Conservation (phyloP, 2,113 vertebrate species). For the Rafetus swinhoei region DNA sequence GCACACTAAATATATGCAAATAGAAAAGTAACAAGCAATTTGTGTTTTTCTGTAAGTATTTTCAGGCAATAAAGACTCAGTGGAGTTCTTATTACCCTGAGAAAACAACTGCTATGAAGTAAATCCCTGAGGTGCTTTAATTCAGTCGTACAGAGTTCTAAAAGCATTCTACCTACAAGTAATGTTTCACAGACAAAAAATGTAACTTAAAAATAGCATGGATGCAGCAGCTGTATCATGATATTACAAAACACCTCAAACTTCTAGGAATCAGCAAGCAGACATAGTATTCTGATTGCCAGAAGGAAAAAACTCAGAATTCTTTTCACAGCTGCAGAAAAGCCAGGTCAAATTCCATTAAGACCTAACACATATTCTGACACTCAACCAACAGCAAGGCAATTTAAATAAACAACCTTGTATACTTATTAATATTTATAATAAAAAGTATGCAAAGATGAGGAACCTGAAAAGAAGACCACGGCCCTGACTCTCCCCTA, state of each 20-base stretch:
- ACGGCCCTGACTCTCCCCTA: no score
- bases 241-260: neutral
- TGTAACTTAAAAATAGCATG: neutral
- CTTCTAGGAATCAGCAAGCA: neutral
- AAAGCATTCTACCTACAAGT: neutral
- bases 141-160: neutral
- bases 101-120: neutral
- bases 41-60: rapidly evolving
- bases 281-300: neutral
- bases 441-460: neutral
- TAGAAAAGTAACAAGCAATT: neutral
- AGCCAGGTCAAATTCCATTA: neutral
- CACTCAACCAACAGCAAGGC: neutral
- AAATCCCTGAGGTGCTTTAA: neutral
- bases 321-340: neutral
- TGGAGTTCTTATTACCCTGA: neutral
- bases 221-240: neutral
- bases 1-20: neutral
- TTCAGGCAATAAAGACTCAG: neutral
- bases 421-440: conserved; percentile 15
- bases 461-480: conserved; percentile 5
- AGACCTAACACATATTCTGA: neutral
- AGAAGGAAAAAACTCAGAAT: neutral
- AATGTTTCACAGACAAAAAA: neutral
- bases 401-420: conserved; percentile 38